These are phyloP conservation scores for Nemopilema nomurai DNA, from an alignment of 30 jellyfish, hydroid and myxozoan genomes.

Conservation along the genomic window DNA sequence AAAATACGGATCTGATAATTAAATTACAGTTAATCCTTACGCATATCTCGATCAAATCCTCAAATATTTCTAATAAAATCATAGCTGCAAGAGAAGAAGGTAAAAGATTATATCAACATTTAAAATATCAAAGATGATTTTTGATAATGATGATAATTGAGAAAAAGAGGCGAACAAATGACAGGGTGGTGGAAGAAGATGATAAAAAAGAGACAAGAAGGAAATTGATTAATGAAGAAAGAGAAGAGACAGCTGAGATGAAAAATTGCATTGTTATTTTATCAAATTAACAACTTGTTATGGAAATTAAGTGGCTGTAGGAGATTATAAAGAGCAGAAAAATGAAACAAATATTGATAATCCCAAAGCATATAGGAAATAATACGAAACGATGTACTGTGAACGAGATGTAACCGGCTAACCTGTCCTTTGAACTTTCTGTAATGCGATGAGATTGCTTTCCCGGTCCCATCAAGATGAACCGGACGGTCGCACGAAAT, in stretches of 20 bases:
- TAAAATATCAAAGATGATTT: background rate
- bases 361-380: too few relatives aligned
- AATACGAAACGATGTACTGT: too few relatives aligned
- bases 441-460: slow-evolving; percentile 34
- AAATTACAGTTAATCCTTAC: too few relatives aligned
- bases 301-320: too few relatives aligned
- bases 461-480: slow-evolving; percentile 56
- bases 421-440: slow-evolving; percentile 22
- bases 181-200: background rate
- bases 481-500: slow-evolving; percentile 86
- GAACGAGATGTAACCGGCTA: too few relatives aligned
- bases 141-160: background rate
- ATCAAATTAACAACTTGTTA: too few relatives aligned
- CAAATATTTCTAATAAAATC: too few relatives aligned
- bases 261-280: too few relatives aligned
- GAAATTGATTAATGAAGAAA: background rate
- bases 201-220: background rate
- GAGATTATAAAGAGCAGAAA: too few relatives aligned
- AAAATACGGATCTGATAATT: too few relatives aligned
- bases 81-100: background rate
- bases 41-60: too few relatives aligned
- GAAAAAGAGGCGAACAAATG: background rate
- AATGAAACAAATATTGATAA: too few relatives aligned
- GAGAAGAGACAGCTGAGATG: background rate
- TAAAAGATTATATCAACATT: background rate